A percentile compares a stretch with the other conserved stretches of the same genome.
These are phyloP conservation scores for Dendrolimus pini DNA, from an alignment of 2,888 invertebrate species.

Conservation along the genomic window DNA sequence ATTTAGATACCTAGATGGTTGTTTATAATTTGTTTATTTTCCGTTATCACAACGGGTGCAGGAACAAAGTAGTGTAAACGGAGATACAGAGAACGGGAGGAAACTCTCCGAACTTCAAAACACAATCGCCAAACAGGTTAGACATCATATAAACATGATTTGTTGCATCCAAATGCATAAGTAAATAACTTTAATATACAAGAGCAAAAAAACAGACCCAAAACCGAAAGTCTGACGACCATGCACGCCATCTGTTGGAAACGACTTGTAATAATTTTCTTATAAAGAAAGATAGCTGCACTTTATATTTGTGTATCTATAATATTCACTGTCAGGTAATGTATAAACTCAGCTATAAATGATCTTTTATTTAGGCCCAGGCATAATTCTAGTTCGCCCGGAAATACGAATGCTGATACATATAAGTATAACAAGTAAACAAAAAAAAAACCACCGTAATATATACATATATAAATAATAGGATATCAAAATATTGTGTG, in stretches of 20 bases:
- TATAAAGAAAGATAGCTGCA: background rate
- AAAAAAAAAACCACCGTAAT: too few relatives aligned
- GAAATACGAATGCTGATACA: too few relatives aligned
- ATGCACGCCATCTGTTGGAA: background rate
- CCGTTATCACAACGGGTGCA: slow-evolving; percentile 50
- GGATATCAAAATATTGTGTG: too few relatives aligned
- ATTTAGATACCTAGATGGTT: too few relatives aligned
- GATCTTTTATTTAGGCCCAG: too few relatives aligned
- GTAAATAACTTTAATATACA: background rate
- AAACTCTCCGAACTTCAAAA: slow-evolving; percentile 88
- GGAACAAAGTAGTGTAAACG: slow-evolving; percentile 66
- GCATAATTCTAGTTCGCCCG: too few relatives aligned
- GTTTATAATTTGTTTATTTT: slow-evolving; percentile 19
- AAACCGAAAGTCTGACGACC: background rate
- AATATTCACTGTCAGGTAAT: too few relatives aligned
- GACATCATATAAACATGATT: slow-evolving; percentile 13
- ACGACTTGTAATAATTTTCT: background rate
- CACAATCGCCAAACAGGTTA: slow-evolving; percentile 92
- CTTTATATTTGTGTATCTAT: background rate
- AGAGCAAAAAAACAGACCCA: background rate
- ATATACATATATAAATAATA: too few relatives aligned
- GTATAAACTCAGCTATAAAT: too few relatives aligned
- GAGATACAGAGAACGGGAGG: slow-evolving; percentile 57
- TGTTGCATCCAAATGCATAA: background rate
- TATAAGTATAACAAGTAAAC: too few relatives aligned